Percentiles rank a stretch among this genome's conserved stretches.
Conservation (phyloP, 1,140 invertebrate genomes). For the Lepidurus apus region DNA sequence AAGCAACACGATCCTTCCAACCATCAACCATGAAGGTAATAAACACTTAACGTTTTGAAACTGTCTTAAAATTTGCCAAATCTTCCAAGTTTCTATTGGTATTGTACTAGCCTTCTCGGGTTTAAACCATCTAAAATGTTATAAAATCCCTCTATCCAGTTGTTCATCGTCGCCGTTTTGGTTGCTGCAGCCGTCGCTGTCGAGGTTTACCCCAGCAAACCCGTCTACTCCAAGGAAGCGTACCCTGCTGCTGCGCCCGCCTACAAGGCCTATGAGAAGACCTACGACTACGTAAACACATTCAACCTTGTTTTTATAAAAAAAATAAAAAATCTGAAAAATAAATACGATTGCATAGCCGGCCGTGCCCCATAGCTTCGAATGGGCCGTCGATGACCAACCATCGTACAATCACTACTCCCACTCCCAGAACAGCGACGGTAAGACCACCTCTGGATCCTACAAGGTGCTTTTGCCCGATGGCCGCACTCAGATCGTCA, state of each 20-base stretch:
- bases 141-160: background rate
- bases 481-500: constrained; percentile 39
- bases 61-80: too few relatives aligned
- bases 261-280: constrained; percentile 14
- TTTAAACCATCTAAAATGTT: background rate
- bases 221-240: background rate
- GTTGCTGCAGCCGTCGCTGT: constrained; percentile 30
- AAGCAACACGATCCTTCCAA: background rate
- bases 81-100: too few relatives aligned
- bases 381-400: constrained; percentile 32
- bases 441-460: constrained; percentile 35
- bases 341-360: background rate
- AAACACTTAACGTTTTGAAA: background rate
- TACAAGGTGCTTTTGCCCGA: constrained; percentile 39
- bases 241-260: background rate
- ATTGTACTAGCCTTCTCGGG: background rate
- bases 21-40: background rate
- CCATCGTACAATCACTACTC: constrained; percentile 31
- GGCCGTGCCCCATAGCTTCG: constrained; percentile 34
- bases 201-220: constrained; percentile 6
- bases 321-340: background rate
- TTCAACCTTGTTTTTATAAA: background rate
- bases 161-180: constrained; percentile 29
- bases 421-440: constrained; percentile 24
- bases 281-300: background rate